These are phyloP conservation scores for Crematogaster levior DNA, from an alignment of 2,888 invertebrate species.

Conservation along the genomic window DNA sequence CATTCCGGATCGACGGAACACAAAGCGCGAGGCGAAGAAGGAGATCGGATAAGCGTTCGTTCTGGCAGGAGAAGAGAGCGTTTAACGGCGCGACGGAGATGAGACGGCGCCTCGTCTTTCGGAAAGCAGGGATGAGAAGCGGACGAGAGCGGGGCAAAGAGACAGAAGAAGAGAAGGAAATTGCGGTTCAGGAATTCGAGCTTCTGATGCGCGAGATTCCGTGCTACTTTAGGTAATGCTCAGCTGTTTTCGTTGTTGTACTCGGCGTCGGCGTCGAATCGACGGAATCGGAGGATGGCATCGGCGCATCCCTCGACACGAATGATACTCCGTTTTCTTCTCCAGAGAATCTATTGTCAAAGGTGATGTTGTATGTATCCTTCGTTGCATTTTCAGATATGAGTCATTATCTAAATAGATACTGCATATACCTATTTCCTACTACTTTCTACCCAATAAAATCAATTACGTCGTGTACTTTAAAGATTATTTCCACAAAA, in stretches of 20 bases:
- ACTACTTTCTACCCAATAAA: no score
- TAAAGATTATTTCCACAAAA: background rate
- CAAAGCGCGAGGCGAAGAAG: slow-evolving; percentile 45
- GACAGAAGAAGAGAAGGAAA: slow-evolving; percentile 61
- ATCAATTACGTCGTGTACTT: background rate
- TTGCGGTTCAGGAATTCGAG: slow-evolving; percentile 68
- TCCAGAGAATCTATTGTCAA: slow-evolving; percentile 7
- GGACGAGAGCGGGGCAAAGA: slow-evolving; percentile 1
- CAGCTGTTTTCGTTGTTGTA: slow-evolving; percentile 59
- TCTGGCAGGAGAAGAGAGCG: slow-evolving; percentile 21
- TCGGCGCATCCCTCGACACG: background rate
- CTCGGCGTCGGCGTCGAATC: slow-evolving; percentile 33
- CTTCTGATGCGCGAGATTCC: slow-evolving; percentile 57
- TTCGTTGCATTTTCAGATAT: background rate
- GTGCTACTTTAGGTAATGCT: slow-evolving; percentile 60
- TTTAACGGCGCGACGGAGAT: slow-evolving; percentile 49
- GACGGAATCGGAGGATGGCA: slow-evolving; percentile 46
- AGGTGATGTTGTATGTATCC: background rate
- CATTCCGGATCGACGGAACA: slow-evolving; percentile 56
- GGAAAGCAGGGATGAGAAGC: slow-evolving; percentile 11
- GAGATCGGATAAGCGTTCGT: slow-evolving; percentile 54
- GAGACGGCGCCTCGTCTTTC: slow-evolving; percentile 28
- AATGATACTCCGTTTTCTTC: slow-evolving; percentile 1
- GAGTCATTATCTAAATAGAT: background rate
- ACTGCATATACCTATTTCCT: background rate